These are phyloP conservation scores for Phocoena phocoena DNA, from an alignment of 2,113 vertebrate species.

Conservation along the genomic window DNA sequence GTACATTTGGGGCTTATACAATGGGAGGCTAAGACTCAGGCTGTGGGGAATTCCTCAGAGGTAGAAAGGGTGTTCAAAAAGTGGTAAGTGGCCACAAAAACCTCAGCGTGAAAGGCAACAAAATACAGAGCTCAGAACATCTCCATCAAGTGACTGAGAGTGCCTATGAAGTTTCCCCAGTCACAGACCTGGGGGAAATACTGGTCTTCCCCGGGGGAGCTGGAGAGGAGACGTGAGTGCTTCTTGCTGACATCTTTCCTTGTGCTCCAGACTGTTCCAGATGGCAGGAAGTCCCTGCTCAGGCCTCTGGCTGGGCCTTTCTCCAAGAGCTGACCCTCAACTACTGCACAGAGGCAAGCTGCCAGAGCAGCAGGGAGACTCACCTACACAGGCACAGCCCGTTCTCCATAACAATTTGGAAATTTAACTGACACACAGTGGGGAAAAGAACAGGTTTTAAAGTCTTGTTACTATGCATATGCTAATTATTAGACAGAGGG, in stretches of 20 bases:
- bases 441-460: slow-evolving; percentile 33
- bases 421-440: not conserved
- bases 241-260: slow-evolving; percentile 46
- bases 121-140: not conserved
- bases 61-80: not conserved
- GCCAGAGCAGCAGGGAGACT: slow-evolving; percentile 34
- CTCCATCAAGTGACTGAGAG: not conserved
- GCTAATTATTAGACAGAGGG: slow-evolving; percentile 72
- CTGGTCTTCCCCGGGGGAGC: not conserved
- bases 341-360: not conserved
- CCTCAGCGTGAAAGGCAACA: not conserved
- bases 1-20: not conserved
- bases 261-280: slow-evolving; percentile 39
- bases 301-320: slow-evolving; percentile 51
- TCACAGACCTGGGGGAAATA: not conserved
- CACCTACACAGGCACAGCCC: not conserved
- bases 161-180: not conserved
- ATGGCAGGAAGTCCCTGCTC: slow-evolving; percentile 58
- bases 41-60: not conserved
- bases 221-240: not conserved
- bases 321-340: slow-evolving; percentile 64
- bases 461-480: slow-evolving; percentile 16
- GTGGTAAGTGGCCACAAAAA: not conserved
- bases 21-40: not conserved
- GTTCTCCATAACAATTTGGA: not conserved